Evolutionary conservation across 2,113 vertebrate genomes (phyloP), one percentile per base, ranked within the genome.

Genomic region (Mesitornis unicolor): DNA sequence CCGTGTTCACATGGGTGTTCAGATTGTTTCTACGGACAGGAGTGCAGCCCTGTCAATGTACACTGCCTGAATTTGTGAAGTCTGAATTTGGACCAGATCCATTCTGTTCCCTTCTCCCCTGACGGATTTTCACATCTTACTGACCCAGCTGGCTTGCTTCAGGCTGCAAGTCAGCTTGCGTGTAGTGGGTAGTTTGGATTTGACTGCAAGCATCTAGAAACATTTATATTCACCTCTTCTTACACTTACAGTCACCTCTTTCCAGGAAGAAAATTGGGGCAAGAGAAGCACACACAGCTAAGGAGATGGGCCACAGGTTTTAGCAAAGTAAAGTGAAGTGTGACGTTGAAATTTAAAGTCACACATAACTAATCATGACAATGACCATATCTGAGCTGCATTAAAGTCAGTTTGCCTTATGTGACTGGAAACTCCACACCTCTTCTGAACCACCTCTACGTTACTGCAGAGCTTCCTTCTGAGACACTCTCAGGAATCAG

Each of bases 1-100:
- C 16, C 1, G 0, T 10, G 33, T 33, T 78, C 1, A 0, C 31
- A 47, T 0, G 25, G 33, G 19, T 73, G 14, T 51, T 87, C 82
- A 45, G 17, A 8, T 33, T 38, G 19, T 79, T 78, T 71, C 74
- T 75, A 2, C 10, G 57, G 67, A 36, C 53, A 48, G 21, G 29
- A 83, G 7, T 33, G 35, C 7, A 80, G 33, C 35, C 26, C 4
- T 31, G 15, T 53, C 54, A 70, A 36, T 40, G 48, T 21, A 43
- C 4, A 2, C 26, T 43, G 36, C 38, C 60, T 43, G 24, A n/a
- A 54, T 54, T 29, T 29, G 51, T 43, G 61, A 73, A 79, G 38
- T 51, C 14, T 70, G 42, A 56, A 65, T 84, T 20, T 63, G 38
- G 93, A 60, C 51, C 6, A 36, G 31, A 87, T 35, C 18, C 24